Base-by-base conservation (phyloP, 2,888 invertebrate genomes). In the Drosophila prostipennis region DNA sequence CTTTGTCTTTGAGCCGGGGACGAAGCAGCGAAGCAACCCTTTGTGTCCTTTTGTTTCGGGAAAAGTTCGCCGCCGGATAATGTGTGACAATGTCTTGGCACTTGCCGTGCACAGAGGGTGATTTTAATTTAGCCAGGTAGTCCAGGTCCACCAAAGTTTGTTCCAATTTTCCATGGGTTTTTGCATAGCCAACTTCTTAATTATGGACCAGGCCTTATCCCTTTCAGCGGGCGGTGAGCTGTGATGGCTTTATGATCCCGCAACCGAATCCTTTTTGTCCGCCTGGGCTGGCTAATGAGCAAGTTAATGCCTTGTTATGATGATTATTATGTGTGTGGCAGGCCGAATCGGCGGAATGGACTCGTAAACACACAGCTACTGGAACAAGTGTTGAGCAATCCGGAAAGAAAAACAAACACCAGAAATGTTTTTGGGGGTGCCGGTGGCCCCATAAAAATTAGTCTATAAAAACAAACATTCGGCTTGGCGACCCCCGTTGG, bases 111-210 rank as follows among this genome's bases (percentile, higher is more conserved):
- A 72, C 88, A 76, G 84, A 83, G 86, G 87, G 84, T 68, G 85
- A 80, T 79, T 87, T 88, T 86, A 79, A 86, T 88, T 88, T 84
- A 78, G 77, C 79, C 73, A 60, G 43, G 39, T 58, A 52, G 36
- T 19, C 34, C 57, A 26, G 52, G 42, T 11, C 11, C 11, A 5
- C 42, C 48, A 34, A 53, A 54, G 61, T 77, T 74, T 26, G 81
- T 70, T 80, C 73, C 76, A 74, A 84, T 80, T 87, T 74, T 58
- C 71, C 68, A 51, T 63, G 65, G 72, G 74, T 23, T 71, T 77
- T 89, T 89, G 90, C 89, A 89, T 87, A 83, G 78, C 80, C 79
- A 85, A 89, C 79, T 83, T 83, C 85, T 89, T 90, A 80, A 89
- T 89, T 89, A 89, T 86, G 76, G 40, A 40, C 29, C 42, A 26